Evolutionary conservation across 2,888 invertebrate genomes (phyloP), one percentile per base, ranked within the genome.

Genomic region (Abrostola triplasia): DNA sequence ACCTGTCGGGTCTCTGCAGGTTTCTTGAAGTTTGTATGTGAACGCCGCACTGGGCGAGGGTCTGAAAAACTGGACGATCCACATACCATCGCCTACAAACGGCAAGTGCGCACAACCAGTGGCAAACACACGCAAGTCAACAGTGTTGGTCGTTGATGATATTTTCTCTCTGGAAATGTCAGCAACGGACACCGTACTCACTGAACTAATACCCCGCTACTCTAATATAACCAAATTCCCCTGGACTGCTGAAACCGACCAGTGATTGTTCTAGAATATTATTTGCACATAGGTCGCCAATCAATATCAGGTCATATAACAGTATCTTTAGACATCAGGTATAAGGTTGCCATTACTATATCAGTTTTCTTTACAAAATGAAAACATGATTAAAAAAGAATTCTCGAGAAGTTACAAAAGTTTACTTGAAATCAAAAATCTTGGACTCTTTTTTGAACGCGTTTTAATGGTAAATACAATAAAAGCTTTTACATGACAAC

Each of bases 11-110:
- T 90, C 88, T 88, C 93, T 83, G 90, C 89, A 84, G 86, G 88
- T 82, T 87, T 90, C 92, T 89, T 90, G 89, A 83, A 83, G 91
- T 85, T 89, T 91, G 90, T 87, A 84, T 90, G 89, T 85, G 88
- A 90, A 90, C 91, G 92, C 94, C 94, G 93, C 93, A 83, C 89
- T 91, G 90, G 94, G 94, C 94, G 93, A 89, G 86, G 91, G 86
- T 94, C 94, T 94, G 94, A 94, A 94, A 94, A 94, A 94, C 94
- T 94, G 93, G 94, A 94, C 94, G 94, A 94, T 94, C 94, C 94
- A 94, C 93, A 93, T 89, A 93, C 94, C 92, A 93, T 90, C 94
- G 94, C 93, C 94, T 93, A 94, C 91, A 92, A 24, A 89, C 91
- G 92, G 91, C 90, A 88, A 88, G 89, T 87, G 92, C 91, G 90